These are phyloP conservation scores for Vandiemenella viatica DNA, from an alignment of 2,888 invertebrate genomes.

Conservation along the genomic window DNA sequence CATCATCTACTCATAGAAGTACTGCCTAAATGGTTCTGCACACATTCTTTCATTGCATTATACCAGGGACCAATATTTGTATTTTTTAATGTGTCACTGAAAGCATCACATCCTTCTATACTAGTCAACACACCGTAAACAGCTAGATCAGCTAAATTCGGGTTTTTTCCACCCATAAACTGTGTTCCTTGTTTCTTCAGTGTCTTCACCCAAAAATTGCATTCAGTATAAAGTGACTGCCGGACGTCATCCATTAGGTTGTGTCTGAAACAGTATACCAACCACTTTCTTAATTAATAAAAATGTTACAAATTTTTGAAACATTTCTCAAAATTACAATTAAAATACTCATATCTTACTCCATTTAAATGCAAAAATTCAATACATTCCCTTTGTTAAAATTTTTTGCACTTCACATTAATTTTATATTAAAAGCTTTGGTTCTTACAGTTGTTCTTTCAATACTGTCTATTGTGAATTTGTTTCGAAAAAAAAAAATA, in stretches of 20 bases:
- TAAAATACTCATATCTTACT: neutral
- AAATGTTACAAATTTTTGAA: too few relatives aligned
- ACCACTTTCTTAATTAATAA: too few relatives aligned
- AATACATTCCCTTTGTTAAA: neutral
- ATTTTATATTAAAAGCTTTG: neutral
- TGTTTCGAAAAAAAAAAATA: too few relatives aligned
- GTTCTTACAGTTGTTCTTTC: neutral
- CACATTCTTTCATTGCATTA: conserved; percentile 48
- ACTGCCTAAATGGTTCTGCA: conserved; percentile 41
- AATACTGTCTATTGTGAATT: too few relatives aligned
- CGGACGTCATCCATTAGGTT: conserved; percentile 77
- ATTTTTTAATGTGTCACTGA: conserved; percentile 58
- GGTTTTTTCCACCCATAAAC: conserved; percentile 74
- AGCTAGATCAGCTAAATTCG: conserved; percentile 83
- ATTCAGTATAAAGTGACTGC: conserved; percentile 76
- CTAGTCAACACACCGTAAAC: conserved; percentile 82
- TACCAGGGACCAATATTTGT: conserved; percentile 72
- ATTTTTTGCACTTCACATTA: neutral
- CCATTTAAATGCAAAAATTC: neutral
- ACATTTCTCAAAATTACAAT: neutral
- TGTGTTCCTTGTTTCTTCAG: conserved; percentile 49
- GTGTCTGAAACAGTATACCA: conserved; percentile 55
- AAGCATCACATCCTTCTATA: conserved; percentile 85
- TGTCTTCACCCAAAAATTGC: conserved; percentile 60
- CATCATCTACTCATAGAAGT: neutral